These are phyloP conservation scores for Meta bourneti DNA, from an alignment of 2,888 invertebrate species.

Conservation along the genomic window DNA sequence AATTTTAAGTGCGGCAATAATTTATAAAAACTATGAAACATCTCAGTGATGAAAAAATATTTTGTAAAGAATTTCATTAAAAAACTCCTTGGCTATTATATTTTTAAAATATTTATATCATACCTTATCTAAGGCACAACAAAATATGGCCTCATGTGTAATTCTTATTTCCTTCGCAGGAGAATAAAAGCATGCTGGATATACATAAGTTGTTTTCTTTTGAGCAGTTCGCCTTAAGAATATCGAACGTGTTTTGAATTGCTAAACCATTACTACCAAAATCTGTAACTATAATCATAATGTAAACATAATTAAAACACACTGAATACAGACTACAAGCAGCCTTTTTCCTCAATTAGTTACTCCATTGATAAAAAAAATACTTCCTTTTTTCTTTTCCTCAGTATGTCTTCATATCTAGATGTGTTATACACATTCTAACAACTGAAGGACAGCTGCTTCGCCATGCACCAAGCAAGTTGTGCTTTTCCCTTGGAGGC, in stretches of 20 bases:
- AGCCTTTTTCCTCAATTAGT: background rate
- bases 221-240: background rate
- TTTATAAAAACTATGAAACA: too few species aligned
- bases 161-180: background rate
- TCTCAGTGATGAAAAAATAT: too few species aligned
- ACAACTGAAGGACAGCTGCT: background rate
- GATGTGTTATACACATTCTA: background rate
- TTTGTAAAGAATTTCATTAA: too few species aligned
- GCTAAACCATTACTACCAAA: background rate
- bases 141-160: too few species aligned
- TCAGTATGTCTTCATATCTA: background rate
- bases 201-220: background rate
- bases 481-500: background rate
- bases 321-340: background rate
- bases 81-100: too few species aligned
- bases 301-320: background rate
- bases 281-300: background rate
- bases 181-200: background rate
- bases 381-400: background rate
- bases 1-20: too few species aligned
- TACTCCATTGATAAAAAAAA: background rate
- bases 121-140: too few species aligned
- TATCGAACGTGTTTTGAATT: background rate
- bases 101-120: too few species aligned
- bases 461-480: background rate